Evolutionary conservation across 92 coral and sea anemone species (phyloP).

Genomic region (Zoanthus solanderi): DNA sequence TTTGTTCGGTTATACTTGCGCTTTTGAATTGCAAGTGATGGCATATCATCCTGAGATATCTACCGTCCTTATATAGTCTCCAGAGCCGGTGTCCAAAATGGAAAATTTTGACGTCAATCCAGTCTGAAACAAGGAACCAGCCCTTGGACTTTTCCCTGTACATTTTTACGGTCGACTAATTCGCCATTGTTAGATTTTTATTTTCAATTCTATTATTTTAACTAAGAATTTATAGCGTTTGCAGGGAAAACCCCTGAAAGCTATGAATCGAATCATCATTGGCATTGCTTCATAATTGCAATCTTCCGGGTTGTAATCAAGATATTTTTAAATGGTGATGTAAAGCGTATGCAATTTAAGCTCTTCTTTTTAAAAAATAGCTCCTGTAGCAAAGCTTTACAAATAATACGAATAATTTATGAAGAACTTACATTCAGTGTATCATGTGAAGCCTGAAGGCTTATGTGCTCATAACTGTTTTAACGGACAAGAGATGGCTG

Average conservation of each 20-base stretch:
- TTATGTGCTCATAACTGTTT: neutral
- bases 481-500: neutral
- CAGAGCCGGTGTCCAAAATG: neutral
- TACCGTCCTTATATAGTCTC: neutral
- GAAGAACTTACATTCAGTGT: neutral
- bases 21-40: neutral
- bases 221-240: constrained; percentile 1
- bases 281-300: neutral
- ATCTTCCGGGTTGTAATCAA: constrained; percentile 22
- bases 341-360: neutral
- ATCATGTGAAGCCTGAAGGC: neutral
- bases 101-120: neutral
- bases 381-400: neutral
- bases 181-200: neutral
- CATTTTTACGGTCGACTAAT: neutral
- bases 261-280: neutral
- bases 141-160: neutral
- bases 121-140: neutral
- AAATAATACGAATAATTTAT: neutral
- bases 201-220: neutral
- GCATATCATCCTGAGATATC: neutral
- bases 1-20: neutral
- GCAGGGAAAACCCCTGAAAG: constrained; percentile 27
- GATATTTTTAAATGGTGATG: constrained; percentile 22
- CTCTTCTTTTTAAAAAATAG: neutral